phyloP scores from a whole-genome alignment of 2,113 vertebrate genomes.

The Phycodurus eques region DNA sequence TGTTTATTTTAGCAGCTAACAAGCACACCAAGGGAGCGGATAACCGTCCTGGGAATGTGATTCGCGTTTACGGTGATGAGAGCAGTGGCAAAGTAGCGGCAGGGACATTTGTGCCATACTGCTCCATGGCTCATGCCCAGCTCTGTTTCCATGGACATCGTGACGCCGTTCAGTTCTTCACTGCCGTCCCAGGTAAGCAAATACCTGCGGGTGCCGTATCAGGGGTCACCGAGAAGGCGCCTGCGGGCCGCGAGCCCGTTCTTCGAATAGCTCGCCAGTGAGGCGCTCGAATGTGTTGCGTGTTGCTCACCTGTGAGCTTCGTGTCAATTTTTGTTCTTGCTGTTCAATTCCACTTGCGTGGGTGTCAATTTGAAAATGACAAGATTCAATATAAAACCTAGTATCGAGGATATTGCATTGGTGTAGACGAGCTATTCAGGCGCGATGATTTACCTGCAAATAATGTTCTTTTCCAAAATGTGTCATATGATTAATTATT shows the following conservation, averaged over 20 bases:
- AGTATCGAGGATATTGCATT: too few species aligned
- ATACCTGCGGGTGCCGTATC: neutral
- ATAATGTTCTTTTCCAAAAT: too few species aligned
- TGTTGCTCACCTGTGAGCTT: too few species aligned
- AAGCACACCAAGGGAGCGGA: conserved; percentile 78
- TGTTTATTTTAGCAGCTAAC: conserved; percentile 66
- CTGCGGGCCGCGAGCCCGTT: neutral
- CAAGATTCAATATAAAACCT: too few species aligned
- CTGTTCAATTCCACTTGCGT: too few species aligned
- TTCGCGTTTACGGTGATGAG: conserved; percentile 92
- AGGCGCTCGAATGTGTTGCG: too few species aligned
- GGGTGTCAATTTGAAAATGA: too few species aligned
- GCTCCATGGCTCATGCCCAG: conserved; percentile 96
- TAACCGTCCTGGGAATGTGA: conserved; percentile 81
- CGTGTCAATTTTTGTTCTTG: too few species aligned
- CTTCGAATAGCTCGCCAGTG: too few species aligned
- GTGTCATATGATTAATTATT: too few species aligned
- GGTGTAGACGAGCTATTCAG: too few species aligned
- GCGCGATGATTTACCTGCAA: too few species aligned
- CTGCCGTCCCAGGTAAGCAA: conserved; percentile 87
- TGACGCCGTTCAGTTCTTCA: conserved; percentile 97
- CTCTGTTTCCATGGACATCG: conserved; percentile 97
- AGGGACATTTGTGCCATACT: conserved; percentile 91
- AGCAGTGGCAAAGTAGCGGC: conserved; percentile 93
- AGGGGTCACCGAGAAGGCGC: neutral